A percentile compares a stretch with the other conserved stretches of the same genome.
Conservation (phyloP, 2,888 invertebrate genomes). For the Athripsodes cinereus region DNA sequence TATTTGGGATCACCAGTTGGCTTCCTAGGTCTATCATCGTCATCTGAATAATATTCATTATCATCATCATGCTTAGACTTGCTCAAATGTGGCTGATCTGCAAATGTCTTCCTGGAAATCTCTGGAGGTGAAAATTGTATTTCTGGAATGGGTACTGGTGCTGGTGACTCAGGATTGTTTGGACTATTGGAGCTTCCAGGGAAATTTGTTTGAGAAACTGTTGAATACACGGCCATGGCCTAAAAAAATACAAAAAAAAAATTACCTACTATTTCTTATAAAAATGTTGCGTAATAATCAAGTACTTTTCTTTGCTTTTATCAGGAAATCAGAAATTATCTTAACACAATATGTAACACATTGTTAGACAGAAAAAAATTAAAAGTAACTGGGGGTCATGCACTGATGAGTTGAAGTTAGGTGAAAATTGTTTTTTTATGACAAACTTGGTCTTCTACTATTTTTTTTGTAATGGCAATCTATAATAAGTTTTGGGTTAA, state of each 20-base stretch:
- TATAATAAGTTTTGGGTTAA: too few species aligned
- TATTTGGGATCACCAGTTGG: slow-evolving; percentile 9
- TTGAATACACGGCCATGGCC: slow-evolving; percentile 59
- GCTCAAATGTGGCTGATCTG: slow-evolving; percentile 33
- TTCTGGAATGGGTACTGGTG: neutral
- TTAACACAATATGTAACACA: too few species aligned
- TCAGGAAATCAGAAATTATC: too few species aligned
- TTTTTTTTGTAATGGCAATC: too few species aligned
- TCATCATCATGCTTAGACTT: slow-evolving; percentile 35
- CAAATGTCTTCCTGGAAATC: slow-evolving; percentile 27
- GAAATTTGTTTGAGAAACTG: slow-evolving; percentile 38
- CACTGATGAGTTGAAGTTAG: too few species aligned
- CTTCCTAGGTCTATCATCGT: slow-evolving; percentile 40
- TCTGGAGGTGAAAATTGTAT: neutral
- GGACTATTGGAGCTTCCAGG: slow-evolving; percentile 9
- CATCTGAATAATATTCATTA: slow-evolving; percentile 49
- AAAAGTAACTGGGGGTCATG: neutral
- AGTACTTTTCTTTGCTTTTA: too few species aligned
- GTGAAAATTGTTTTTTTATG: too few species aligned
- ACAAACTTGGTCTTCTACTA: too few species aligned
- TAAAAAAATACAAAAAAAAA: slow-evolving; percentile 33
- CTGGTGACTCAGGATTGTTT: neutral
- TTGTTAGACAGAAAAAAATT: neutral
- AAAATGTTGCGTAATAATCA: too few species aligned
- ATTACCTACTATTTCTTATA: too few species aligned